These are phyloP conservation scores for Desmophyllum pertusum DNA, from an alignment of 92 coral and sea anemone species.

Conservation along the genomic window DNA sequence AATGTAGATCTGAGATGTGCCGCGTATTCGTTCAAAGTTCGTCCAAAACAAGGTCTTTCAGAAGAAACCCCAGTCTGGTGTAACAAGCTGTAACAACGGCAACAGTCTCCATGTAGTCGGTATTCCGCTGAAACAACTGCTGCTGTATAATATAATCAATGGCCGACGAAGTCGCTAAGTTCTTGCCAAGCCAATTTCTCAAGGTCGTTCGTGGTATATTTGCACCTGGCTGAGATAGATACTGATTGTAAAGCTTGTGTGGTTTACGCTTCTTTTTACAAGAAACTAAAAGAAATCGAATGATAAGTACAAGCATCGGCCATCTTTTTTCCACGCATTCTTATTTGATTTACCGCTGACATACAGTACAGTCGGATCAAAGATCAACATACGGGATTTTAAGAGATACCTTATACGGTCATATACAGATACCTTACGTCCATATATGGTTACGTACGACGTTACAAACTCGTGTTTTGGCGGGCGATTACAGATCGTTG, in stretches of 20 bases:
- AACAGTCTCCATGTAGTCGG: too few relatives aligned
- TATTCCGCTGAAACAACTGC: conserved; percentile 21
- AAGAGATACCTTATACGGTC: conserved; percentile 14
- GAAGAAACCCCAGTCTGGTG: conserved; percentile 19
- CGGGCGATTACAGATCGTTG: conserved; percentile 29
- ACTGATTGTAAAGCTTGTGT: conserved; percentile 66
- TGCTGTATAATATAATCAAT: too few relatives aligned
- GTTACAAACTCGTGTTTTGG: too few relatives aligned
- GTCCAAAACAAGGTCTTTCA: conserved; percentile 14
- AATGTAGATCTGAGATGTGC: too few relatives aligned
- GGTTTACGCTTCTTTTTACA: conserved; percentile 37
- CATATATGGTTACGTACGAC: neutral
- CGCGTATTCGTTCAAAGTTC: conserved; percentile 5
- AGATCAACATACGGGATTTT: conserved; percentile 35
- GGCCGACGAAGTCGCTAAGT: conserved; percentile 14
- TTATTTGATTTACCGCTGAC: conserved; percentile 6
- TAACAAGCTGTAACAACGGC: conserved; percentile 5
- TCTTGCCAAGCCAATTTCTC: conserved; percentile 42
- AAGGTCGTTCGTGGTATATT: conserved; percentile 65
- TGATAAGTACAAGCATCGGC: neutral
- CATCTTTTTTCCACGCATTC: neutral
- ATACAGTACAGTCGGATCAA: neutral
- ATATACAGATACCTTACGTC: neutral
- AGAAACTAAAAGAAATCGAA: neutral
- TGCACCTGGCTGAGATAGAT: conserved; percentile 65